A percentile compares a stretch with the other conserved stretches of the same genome.
phyloP scores from a whole-genome alignment of 2,888 invertebrate genomes.

The Amiota communis region DNA sequence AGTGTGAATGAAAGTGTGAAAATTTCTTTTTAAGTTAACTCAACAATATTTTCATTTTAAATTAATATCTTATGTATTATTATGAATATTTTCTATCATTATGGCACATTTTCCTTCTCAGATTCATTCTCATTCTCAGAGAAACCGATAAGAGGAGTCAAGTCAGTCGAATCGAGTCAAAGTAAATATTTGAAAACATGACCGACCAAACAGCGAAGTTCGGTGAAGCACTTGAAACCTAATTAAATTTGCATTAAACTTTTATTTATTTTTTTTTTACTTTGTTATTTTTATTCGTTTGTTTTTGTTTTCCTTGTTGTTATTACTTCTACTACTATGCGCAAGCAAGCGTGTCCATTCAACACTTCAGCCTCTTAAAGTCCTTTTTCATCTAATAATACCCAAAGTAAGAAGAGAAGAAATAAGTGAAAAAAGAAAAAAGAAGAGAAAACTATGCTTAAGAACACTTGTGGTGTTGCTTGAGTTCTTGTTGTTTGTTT shows the following conservation, averaged over 20 bases:
- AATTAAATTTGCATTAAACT: slow-evolving; percentile 66
- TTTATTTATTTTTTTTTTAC: slow-evolving; percentile 50
- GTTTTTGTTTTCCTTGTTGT: neutral
- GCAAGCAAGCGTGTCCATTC: slow-evolving; percentile 21
- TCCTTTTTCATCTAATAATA: neutral
- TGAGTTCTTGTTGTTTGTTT: neutral
- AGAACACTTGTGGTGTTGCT: slow-evolving; percentile 19
- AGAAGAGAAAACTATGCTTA: slow-evolving; percentile 7
- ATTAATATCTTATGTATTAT: too few relatives aligned
- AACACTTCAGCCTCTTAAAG: slow-evolving; percentile 8
- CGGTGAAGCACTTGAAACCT: slow-evolving; percentile 66
- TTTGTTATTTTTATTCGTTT: slow-evolving; percentile 8
- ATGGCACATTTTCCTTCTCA: too few relatives aligned
- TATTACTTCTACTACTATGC: neutral
- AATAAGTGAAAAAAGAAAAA: neutral
- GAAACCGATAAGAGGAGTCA: too few relatives aligned
- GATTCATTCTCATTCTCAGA: too few relatives aligned
- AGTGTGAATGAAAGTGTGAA: too few relatives aligned
- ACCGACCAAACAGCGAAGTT: slow-evolving; percentile 44
- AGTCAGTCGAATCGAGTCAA: slow-evolving; percentile 40
- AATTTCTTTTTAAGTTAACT: too few relatives aligned
- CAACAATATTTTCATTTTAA: too few relatives aligned
- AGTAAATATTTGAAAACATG: slow-evolving; percentile 63
- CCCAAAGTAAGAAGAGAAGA: neutral
- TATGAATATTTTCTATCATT: too few relatives aligned